Percentiles rank a stretch among this genome's conserved stretches.
These are phyloP conservation scores for Oeneis ivallda DNA, from an alignment of 2,888 invertebrate genomes.

Conservation along the genomic window DNA sequence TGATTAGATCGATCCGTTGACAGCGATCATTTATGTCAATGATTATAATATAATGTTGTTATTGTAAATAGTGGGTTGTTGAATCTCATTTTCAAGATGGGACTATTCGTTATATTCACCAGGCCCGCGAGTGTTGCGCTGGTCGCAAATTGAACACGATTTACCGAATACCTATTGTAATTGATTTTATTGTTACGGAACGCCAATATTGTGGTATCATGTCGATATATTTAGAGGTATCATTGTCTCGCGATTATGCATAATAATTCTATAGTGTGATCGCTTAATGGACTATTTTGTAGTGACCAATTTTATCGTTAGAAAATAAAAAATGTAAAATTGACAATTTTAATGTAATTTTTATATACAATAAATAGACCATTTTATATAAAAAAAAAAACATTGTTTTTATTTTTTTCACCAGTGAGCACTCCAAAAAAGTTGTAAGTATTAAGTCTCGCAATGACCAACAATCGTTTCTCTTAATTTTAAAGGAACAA, in stretches of 20 bases:
- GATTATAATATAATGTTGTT: slow-evolving; percentile 33
- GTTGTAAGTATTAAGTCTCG: slow-evolving; percentile 28
- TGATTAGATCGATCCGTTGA: slow-evolving; percentile 16
- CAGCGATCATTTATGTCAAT: slow-evolving; percentile 9
- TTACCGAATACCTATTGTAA: slow-evolving; percentile 19
- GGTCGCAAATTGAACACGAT: slow-evolving; percentile 30
- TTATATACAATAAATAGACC: slow-evolving; percentile 82
- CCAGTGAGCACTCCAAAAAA: slow-evolving; percentile 33
- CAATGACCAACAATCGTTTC: slow-evolving; percentile 31
- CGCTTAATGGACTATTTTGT: slow-evolving; percentile 80
- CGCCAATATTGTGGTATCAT: slow-evolving; percentile 13
- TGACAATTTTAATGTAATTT: slow-evolving; percentile 82
- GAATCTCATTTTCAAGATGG: slow-evolving; percentile 14
- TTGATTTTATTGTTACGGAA: slow-evolving; percentile 17
- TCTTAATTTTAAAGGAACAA: slow-evolving; percentile 37
- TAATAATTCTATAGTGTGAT: slow-evolving; percentile 72
- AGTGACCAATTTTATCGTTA: slow-evolving; percentile 81
- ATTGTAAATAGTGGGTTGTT: slow-evolving; percentile 38
- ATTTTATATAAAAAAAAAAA: slow-evolving; percentile 77
- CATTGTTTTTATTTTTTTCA: slow-evolving; percentile 52
- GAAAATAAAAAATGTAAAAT: slow-evolving; percentile 75
- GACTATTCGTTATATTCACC: not conserved
- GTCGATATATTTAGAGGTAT: slow-evolving; percentile 15
- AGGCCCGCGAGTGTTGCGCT: slow-evolving; percentile 26
- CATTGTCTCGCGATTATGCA: slow-evolving; percentile 49